Evolutionary conservation across 1,140 invertebrate species (phyloP).

Genomic region (Laodelphax striatellus): DNA sequence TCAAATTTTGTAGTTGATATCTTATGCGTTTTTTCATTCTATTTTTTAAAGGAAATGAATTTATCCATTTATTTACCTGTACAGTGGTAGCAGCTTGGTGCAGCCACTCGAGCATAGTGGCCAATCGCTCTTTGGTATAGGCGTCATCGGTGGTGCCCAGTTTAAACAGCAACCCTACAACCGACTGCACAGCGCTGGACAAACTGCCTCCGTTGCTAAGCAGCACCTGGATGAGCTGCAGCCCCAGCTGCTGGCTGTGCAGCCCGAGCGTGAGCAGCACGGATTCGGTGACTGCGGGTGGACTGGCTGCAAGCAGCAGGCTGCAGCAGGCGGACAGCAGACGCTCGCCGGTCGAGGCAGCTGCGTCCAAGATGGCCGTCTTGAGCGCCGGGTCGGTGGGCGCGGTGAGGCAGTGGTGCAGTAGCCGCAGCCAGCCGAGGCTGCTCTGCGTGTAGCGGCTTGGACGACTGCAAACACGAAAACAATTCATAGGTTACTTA

Average conservation of each 20-base stretch:
- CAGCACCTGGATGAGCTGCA: slow-evolving; percentile 43
- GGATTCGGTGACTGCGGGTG: slow-evolving; percentile 45
- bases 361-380: slow-evolving; percentile 9
- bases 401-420: slow-evolving; percentile 52
- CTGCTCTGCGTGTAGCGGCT: slow-evolving; percentile 28
- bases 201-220: slow-evolving; percentile 32
- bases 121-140: slow-evolving; percentile 36
- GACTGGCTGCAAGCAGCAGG: slow-evolving; percentile 54
- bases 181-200: slow-evolving; percentile 10
- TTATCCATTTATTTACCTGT: neutral
- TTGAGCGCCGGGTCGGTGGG: slow-evolving; percentile 31
- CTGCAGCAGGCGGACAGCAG: slow-evolving; percentile 57
- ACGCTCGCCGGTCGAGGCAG: slow-evolving; percentile 53
- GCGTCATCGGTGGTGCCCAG: slow-evolving; percentile 37
- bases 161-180: slow-evolving; percentile 15
- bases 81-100: slow-evolving; percentile 33
- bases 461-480: neutral
- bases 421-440: slow-evolving; percentile 52
- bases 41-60: no score
- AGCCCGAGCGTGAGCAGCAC: slow-evolving; percentile 48
- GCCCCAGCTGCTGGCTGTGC: slow-evolving; percentile 43
- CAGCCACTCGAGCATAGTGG: slow-evolving; percentile 49
- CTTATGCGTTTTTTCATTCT: no score
- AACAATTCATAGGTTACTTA: neutral
- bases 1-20: no score